Evolutionary conservation across 2,888 invertebrate genomes (phyloP), one percentile per base, ranked within the genome.

Genomic region (Plutella xylostella): DNA sequence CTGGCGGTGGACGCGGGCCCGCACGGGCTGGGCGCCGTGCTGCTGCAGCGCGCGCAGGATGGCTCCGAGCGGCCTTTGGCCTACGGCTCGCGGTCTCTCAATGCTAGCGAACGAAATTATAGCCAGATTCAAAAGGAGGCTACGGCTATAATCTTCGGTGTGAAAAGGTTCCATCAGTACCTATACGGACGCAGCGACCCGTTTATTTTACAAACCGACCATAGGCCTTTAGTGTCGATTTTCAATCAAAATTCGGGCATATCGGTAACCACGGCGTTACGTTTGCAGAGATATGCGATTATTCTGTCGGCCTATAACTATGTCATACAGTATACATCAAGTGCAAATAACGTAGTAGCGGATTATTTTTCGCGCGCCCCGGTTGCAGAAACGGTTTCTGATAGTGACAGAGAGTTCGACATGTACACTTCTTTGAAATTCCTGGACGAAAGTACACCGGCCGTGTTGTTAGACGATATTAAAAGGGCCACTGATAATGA

Each of bases 1-100:
- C 38, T 38, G 12, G 48, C 51, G 18, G 54, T 56, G 18, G 56
- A 54, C 45, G 53, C 55, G 21, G 44, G 45, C 18, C 11, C 43
- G 22, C 41, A 18, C 11, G 34, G 30, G 4, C 14, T 43, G 17
- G 43, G 34, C 22, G 43, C 43, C 11, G 17, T n/a, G 12, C 19
- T 30, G 25, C 12, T 20, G n/a, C 38, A 18, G 4, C 9, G n/a
- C 4, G 15, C 28, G 9, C 28, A 41, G 5, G 42, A 34, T 28
- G 4, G 28, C n/a, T 2, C 28, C n/a, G 28, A 1, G 11, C 11
- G 28, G 4, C 28, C 28, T 9, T 12, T 28, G 11, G 28, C 28
- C 2, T 28, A 12, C n/a, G 28, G 11, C n/a, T 28, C 28, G 28
- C 9, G 28, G n/a, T 28, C 28, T 9, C n/a, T 28, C 9, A 12